Conservation (phyloP, 2,888 invertebrate genomes). For the Diarsia brunnea region DNA sequence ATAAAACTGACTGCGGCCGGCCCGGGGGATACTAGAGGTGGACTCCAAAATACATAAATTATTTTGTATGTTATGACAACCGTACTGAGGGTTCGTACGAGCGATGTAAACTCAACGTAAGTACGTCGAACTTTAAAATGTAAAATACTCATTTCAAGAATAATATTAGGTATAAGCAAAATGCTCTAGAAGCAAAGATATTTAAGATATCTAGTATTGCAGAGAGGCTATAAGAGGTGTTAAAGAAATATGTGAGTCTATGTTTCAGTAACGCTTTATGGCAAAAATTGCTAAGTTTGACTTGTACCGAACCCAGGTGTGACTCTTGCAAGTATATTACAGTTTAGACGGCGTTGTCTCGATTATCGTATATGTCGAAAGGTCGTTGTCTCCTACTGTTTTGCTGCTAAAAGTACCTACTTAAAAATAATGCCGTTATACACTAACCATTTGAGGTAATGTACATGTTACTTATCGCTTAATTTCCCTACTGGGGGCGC, state of each 20-base stretch:
- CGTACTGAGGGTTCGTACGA: not conserved
- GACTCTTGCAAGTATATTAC: too few relatives aligned
- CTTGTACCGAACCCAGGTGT: too few relatives aligned
- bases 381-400: not conserved
- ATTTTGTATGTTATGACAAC: constrained; percentile 25
- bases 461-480: constrained; percentile 38
- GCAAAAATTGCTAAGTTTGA: too few relatives aligned
- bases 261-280: too few relatives aligned
- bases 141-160: not conserved
- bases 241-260: too few relatives aligned
- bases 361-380: too few relatives aligned
- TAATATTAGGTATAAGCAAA: too few relatives aligned
- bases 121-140: not conserved
- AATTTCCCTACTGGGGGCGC: constrained; percentile 44
- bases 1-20: constrained; percentile 4
- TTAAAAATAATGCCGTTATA: constrained; percentile 6
- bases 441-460: constrained; percentile 19
- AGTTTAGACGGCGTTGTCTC: too few relatives aligned
- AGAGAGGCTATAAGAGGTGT: too few relatives aligned
- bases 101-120: not conserved
- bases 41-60: not conserved
- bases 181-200: too few relatives aligned
- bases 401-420: not conserved
- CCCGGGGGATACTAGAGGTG: constrained; percentile 17
- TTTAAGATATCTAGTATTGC: too few relatives aligned